Percentiles rank a stretch among this genome's conserved stretches.
These are phyloP conservation scores for Heliothis peltigera DNA, from an alignment of 2,888 invertebrate genomes.

Conservation along the genomic window DNA sequence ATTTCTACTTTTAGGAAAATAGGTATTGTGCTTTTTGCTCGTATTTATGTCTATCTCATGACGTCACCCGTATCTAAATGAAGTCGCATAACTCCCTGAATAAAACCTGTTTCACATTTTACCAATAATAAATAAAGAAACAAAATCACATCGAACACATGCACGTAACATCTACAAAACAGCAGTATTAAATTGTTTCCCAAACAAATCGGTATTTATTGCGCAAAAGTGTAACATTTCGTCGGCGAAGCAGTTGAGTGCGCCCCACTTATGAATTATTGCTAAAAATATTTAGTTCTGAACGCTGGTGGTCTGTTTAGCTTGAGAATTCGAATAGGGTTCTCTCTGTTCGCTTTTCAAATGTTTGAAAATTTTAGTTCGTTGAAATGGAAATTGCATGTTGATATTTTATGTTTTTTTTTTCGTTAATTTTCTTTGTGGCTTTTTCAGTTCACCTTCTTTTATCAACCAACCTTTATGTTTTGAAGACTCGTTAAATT, in stretches of 20 bases:
- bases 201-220: constrained; percentile 39
- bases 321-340: constrained; percentile 18
- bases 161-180: background rate
- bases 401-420: background rate
- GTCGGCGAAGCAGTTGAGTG: constrained; percentile 48
- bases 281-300: constrained; percentile 51
- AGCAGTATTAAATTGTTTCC: constrained; percentile 25
- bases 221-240: constrained; percentile 57
- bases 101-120: background rate
- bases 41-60: too few species aligned
- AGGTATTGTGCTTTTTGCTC: too few species aligned
- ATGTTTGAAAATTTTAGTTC: constrained; percentile 11
- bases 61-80: background rate
- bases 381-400: background rate
- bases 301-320: constrained; percentile 49
- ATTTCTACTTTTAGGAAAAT: too few species aligned
- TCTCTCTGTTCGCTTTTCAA: background rate
- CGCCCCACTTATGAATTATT: constrained; percentile 50
- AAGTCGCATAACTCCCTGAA: background rate
- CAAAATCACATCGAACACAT: constrained; percentile 1
- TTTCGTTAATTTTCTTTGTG: background rate
- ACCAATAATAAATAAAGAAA: background rate
- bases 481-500: too few species aligned
- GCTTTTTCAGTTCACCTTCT: too few species aligned
- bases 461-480: too few species aligned